Conservation (phyloP, 1,140 invertebrate genomes). For the Melipona quadrifasciata region DNA sequence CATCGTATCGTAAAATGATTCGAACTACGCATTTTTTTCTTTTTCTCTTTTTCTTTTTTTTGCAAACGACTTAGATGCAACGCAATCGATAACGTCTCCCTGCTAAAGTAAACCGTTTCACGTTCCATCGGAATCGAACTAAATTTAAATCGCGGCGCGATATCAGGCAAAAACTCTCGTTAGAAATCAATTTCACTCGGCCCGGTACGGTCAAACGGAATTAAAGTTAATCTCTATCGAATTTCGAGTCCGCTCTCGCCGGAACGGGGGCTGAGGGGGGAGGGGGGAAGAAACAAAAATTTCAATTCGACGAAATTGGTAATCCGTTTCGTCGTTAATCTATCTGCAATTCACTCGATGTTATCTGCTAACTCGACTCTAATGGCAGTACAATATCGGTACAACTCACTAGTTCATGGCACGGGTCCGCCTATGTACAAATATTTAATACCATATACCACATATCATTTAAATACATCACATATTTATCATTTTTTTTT, state of each 20-base stretch:
- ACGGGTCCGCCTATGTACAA: slow-evolving; percentile 81
- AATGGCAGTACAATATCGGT: slow-evolving; percentile 77
- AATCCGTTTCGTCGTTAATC: slow-evolving; percentile 43
- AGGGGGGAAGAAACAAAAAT: slow-evolving; percentile 20
- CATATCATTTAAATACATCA: slow-evolving; percentile 82
- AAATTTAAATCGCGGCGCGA: background rate
- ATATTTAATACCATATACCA: slow-evolving; percentile 81
- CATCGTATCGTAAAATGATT: background rate
- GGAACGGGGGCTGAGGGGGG: background rate
- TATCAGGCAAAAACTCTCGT: too few relatives aligned
- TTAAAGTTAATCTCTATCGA: background rate
- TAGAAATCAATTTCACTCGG: slow-evolving; percentile 42
- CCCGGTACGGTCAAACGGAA: background rate
- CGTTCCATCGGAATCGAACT: background rate
- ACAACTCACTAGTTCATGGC: slow-evolving; percentile 81
- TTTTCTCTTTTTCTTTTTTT: background rate
- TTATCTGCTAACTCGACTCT: slow-evolving; percentile 52
- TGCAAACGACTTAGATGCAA: background rate
- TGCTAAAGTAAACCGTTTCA: background rate
- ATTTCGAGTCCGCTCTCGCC: background rate
- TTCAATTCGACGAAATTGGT: slow-evolving; percentile 24
- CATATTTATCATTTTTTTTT: slow-evolving; percentile 77
- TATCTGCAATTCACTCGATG: slow-evolving; percentile 53
- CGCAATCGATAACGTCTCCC: background rate
- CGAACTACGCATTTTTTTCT: background rate